Base-by-base conservation (phyloP, 2,888 invertebrate genomes). In the Pheosia tremula region DNA sequence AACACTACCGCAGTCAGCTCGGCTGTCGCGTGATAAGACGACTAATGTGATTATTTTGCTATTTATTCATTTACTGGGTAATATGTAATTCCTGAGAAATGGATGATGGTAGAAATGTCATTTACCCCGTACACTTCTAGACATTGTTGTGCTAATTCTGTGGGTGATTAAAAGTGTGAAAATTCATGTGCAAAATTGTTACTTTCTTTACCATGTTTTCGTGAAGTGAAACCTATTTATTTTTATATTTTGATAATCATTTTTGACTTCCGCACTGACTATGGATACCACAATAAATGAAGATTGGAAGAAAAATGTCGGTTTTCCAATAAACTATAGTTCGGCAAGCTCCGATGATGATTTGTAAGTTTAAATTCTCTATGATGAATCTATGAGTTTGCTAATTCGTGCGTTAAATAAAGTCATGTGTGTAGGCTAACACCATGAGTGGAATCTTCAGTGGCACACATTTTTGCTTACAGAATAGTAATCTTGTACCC, bases 261-360 rank as follows among this genome's bases (percentile, higher is more conserved):
- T 53, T 39, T 3, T 39, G 6, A 39, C 13, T 55, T 55, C 39
- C 55, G 38, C 39, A 38, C 13, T 60, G 61, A 82, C 75, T 79
- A 91, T 92, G 91, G 87, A 86, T 77, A 69, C 79, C 63, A 84
- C 85, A 77, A 82, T 80, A 60, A 90, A 92, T 69, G 84, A 86
- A 56, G 93, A 94, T 68, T 94, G 94, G 94, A 94, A 93, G 79
- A 88, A 86, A 63, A 86, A 87, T 59, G 80, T 94, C 58, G 94
- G 94, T 9, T 91, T 94, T 66, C 87, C 91, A 56, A 94, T 94
- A 62, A 94, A 94, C 79, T 94, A 90, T 69, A 86, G 88, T 67
- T 92, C 94, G 4, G 89, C 84, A 63, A 91, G 89, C 66, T 91
- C 93, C 0, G 94, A 94, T 39, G 94, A 94, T 65, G 94, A 94